Base-by-base conservation (phyloP, 2,797 vertebrate species). In the Crenuchus spilurus region DNA sequence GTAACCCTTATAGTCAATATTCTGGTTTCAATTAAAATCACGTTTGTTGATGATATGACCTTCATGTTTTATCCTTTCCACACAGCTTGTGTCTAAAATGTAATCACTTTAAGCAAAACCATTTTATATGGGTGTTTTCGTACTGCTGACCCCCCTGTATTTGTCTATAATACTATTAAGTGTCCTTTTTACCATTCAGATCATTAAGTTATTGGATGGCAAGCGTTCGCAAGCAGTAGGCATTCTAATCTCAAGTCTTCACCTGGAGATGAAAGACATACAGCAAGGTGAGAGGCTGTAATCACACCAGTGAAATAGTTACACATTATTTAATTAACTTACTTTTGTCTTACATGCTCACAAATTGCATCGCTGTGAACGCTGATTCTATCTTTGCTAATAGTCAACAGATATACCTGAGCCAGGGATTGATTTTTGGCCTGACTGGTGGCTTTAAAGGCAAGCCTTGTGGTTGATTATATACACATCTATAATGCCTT, bases 251-350 rank as follows among this genome's bases (percentile, higher is more conserved):
- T 99, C 98, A 0, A 99, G 98, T 90, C 94, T 99, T 74, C 97
- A 99, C 82, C 91, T 99, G 83, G 97, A 99, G 76, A 99, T 99
- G 95, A 99, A 97, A 83, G 96, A 99, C 77, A 98, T 99, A 79
- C 94, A 95, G 61, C 95, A 95, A 84, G 97, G 97, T 99, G 79
- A 90, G 91, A 46, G 2, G 0, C 46, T 33, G 9, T 35, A 49
- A 30, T 49, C 33, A 24, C 33, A 42, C 16, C 14, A 42, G 52
- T 60, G 49, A 35, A 55, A 57, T 11, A 48, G 10, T 7, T 64
- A 24, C 55, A 63, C 14, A 4, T 6, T 6, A 16, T 22, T 46
- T 35, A 31, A 6, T 55, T 35, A 30, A 31, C 16, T 30, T 16
- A n/a, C 26, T 48, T 10, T 9, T 57, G 46, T 24, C 10, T 26